A percentile compares a stretch with the other conserved stretches of the same genome.
Evolutionary conservation across 2,888 invertebrate species (phyloP).

Genomic region (Antheraea assamensis): DNA sequence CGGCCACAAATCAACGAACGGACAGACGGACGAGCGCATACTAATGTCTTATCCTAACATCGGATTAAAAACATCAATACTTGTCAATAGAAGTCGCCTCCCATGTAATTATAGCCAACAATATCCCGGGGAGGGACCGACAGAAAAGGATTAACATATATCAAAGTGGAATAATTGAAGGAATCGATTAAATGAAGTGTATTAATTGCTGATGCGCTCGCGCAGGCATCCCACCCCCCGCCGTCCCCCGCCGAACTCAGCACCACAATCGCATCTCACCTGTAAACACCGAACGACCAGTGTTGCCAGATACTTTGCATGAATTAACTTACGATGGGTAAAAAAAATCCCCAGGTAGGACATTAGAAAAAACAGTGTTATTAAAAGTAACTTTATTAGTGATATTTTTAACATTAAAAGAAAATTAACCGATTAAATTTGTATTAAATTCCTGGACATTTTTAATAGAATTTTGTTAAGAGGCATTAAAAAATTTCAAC

Average conservation of each 20-base stretch:
- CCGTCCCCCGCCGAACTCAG: too few relatives aligned
- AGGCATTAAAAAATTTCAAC: too few relatives aligned
- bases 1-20: constrained; percentile 75
- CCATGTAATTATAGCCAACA: constrained; percentile 81
- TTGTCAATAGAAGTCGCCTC: constrained; percentile 80
- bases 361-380: too few relatives aligned
- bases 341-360: too few relatives aligned
- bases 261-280: too few relatives aligned
- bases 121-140: constrained; percentile 75
- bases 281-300: neutral
- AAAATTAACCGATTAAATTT: too few relatives aligned
- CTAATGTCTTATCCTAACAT: constrained; percentile 81
- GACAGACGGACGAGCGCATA: constrained; percentile 71
- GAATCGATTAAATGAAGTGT: constrained; percentile 81
- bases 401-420: too few relatives aligned
- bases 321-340: too few relatives aligned
- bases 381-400: too few relatives aligned
- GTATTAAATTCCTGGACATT: too few relatives aligned
- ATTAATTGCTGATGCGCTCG: constrained; percentile 80
- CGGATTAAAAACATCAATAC: constrained; percentile 82
- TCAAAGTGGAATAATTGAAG: constrained; percentile 80
- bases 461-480: too few relatives aligned
- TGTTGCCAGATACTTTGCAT: neutral
- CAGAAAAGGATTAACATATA: constrained; percentile 79
- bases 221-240: constrained; percentile 41